Conservation (phyloP, 2,888 invertebrate species). For the Rhaphigaster nebulosa region DNA sequence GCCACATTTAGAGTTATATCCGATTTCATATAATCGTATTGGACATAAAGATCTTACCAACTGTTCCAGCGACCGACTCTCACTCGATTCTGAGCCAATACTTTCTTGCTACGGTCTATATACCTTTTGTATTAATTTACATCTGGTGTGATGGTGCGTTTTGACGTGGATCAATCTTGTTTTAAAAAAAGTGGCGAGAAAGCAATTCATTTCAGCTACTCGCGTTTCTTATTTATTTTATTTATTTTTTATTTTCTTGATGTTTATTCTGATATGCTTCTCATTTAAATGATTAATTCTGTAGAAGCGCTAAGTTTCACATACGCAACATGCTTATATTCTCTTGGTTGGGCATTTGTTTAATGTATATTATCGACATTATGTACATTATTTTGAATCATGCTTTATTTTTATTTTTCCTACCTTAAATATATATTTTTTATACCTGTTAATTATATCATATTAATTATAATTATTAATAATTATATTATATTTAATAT, state of each 20-base stretch:
- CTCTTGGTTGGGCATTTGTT: no score
- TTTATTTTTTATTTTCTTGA: background rate
- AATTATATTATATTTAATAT: no score
- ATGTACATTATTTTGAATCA: no score
- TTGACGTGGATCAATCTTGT: background rate
- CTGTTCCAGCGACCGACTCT: background rate
- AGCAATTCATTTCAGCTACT: background rate
- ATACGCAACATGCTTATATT: no score
- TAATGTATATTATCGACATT: no score
- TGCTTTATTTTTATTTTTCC: no score
- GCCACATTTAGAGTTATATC: no score
- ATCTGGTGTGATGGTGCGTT: background rate
- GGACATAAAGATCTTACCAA: background rate
- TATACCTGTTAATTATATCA: no score
- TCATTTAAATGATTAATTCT: background rate
- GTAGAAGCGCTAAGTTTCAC: no score
- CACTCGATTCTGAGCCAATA: background rate
- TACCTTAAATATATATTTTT: no score
- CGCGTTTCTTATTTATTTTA: background rate
- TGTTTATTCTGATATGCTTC: background rate
- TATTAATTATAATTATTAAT: no score
- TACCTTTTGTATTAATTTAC: background rate
- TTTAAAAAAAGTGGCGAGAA: background rate
- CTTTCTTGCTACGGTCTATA: constrained; percentile 31
- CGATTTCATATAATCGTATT: no score